Evolutionary conservation across 1,140 invertebrate genomes (phyloP).

Genomic region (Kradibia gibbosae): DNA sequence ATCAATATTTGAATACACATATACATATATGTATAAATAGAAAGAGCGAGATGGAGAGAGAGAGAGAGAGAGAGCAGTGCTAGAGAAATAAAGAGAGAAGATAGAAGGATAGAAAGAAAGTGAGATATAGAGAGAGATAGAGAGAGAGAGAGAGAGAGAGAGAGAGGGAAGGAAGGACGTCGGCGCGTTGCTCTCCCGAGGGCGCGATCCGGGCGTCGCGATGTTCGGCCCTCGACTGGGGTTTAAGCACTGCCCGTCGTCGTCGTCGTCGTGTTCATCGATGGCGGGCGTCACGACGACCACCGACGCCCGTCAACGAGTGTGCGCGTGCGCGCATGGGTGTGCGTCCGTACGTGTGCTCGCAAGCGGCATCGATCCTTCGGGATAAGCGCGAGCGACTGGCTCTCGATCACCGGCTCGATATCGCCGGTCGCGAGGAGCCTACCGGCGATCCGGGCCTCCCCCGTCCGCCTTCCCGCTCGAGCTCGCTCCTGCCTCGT

Average conservation of each 20-base stretch:
- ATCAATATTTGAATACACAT: too few species aligned
- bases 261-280: conserved; percentile 9
- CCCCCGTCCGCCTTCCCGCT: neutral
- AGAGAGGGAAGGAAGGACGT: neutral
- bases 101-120: neutral
- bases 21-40: neutral
- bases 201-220: conserved; percentile 56
- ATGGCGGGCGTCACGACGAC: conserved; percentile 35
- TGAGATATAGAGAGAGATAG: conserved; percentile 6
- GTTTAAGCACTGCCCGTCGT: conserved; percentile 11
- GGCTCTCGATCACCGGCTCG: conserved; percentile 3
- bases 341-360: conserved; percentile 6
- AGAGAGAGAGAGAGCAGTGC: neutral
- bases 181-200: conserved; percentile 27
- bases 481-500: too few species aligned
- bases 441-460: neutral
- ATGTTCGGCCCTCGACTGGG: conserved; percentile 50
- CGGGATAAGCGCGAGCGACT: neutral
- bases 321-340: neutral
- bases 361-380: conserved; percentile 27
- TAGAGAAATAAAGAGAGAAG: neutral
- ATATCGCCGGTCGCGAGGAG: neutral
- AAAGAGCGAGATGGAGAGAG: neutral
- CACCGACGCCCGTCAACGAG: conserved; percentile 6
- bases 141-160: neutral